These are phyloP conservation scores for Benthosema pterotum DNA, from an alignment of 2,797 vertebrate genomes.

Conservation along the genomic window DNA sequence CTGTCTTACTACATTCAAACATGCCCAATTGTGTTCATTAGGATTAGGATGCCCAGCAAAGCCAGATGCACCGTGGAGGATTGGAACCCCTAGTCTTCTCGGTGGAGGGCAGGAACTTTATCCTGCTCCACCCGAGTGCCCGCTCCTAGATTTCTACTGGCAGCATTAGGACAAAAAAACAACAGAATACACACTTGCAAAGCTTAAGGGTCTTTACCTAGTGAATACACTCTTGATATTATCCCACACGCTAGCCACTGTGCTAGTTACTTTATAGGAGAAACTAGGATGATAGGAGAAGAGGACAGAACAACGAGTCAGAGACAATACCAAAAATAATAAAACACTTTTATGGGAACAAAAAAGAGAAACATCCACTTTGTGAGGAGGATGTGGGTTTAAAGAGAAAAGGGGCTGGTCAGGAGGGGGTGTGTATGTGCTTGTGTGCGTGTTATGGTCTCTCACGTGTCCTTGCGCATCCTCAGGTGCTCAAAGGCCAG, in stretches of 20 bases:
- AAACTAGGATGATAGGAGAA: slow-evolving; percentile 86
- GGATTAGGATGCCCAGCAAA: no score
- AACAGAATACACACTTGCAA: slow-evolving; percentile 75
- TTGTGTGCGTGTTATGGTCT: slow-evolving; percentile 60
- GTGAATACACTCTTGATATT: slow-evolving; percentile 94
- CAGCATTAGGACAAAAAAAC: slow-evolving; percentile 72
- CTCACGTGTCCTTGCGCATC: slow-evolving; percentile 93
- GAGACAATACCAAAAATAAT: slow-evolving; percentile 78
- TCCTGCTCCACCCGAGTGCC: no score
- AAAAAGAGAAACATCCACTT: slow-evolving; percentile 68
- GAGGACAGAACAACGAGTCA: slow-evolving; percentile 82
- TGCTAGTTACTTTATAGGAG: slow-evolving; percentile 95
- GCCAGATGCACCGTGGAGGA: no score
- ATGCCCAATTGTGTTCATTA: no score
- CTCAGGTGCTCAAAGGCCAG: slow-evolving; percentile 91
- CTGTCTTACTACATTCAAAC: no score
- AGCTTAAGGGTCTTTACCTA: slow-evolving; percentile 89
- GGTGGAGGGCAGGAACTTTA: no score
- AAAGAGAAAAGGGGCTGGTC: slow-evolving; percentile 36
- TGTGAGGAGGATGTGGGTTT: slow-evolving; percentile 52
- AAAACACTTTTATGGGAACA: slow-evolving; percentile 73
- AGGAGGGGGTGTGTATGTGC: slow-evolving; percentile 34
- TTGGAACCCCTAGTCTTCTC: no score
- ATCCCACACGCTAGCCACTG: slow-evolving; percentile 95
- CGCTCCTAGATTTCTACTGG: slow-evolving; percentile 41